Percentiles rank a stretch among this genome's conserved stretches.
These are phyloP conservation scores for Dreissena rostriformis DNA, from an alignment of 1,140 invertebrate genomes.

Conservation along the genomic window DNA sequence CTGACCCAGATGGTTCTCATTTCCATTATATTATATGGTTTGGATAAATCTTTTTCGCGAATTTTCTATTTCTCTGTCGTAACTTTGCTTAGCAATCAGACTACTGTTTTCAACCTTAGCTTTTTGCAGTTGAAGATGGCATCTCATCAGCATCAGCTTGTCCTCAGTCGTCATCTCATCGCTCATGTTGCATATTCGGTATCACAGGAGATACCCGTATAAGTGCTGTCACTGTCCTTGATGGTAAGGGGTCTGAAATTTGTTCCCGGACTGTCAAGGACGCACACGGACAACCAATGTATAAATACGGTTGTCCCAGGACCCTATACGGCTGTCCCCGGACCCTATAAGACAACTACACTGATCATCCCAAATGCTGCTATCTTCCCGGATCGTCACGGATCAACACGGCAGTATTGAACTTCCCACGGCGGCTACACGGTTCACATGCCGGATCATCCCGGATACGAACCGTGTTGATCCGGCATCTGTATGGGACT, in stretches of 20 bases:
- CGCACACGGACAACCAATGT: no score
- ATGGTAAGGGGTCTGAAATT: no score
- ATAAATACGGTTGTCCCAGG: no score
- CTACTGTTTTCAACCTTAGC: background rate
- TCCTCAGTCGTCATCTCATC: constrained; percentile 7
- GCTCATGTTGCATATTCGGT: background rate
- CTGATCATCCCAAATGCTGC: background rate
- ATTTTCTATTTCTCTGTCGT: constrained; percentile 9
- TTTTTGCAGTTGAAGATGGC: background rate
- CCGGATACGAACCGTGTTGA: background rate
- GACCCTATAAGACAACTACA: background rate
- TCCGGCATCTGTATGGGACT: background rate
- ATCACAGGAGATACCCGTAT: background rate
- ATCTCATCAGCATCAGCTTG: constrained; percentile 10
- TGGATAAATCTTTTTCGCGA: background rate
- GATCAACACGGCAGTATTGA: no score
- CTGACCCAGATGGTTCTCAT: no score
- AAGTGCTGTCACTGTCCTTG: no score
- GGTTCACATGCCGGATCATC: background rate
- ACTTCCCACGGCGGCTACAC: background rate
- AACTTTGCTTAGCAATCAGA: background rate
- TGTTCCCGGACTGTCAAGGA: no score
- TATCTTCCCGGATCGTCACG: background rate
- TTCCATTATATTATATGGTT: background rate
- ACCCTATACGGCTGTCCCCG: background rate